These are phyloP conservation scores for Acleris laterana DNA, from an alignment of 2,888 invertebrate species.

Conservation along the genomic window DNA sequence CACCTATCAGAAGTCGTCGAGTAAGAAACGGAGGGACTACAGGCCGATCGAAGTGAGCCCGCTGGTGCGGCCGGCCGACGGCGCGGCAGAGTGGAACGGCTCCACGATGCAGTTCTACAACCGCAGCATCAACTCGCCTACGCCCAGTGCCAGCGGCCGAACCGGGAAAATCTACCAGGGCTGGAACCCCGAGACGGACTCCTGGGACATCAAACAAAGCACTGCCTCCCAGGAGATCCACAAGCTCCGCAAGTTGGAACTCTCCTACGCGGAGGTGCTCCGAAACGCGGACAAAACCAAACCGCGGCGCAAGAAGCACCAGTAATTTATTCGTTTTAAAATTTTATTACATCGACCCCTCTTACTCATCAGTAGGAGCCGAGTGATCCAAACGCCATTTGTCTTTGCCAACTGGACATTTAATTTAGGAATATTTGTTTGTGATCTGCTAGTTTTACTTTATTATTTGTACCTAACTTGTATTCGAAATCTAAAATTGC, in stretches of 20 bases:
- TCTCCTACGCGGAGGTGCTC: slow-evolving; percentile 93
- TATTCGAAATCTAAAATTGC: slow-evolving; percentile 77
- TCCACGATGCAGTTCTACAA: slow-evolving; percentile 88
- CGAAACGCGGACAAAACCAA: slow-evolving; percentile 87
- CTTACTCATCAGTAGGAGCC: slow-evolving; percentile 67
- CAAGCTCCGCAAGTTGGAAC: slow-evolving; percentile 90
- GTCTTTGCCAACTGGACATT: slow-evolving; percentile 82
- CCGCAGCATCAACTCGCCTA: slow-evolving; percentile 84
- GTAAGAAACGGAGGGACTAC: slow-evolving; percentile 84
- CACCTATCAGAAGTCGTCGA: slow-evolving; percentile 83
- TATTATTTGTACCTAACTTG: slow-evolving; percentile 70
- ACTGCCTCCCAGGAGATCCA: slow-evolving; percentile 93
- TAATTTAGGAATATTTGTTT: slow-evolving; percentile 72
- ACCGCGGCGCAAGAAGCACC: slow-evolving; percentile 79
- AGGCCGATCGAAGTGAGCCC: slow-evolving; percentile 83
- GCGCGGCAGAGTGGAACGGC: slow-evolving; percentile 87
- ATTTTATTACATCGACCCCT: slow-evolving; percentile 72
- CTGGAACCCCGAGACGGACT: slow-evolving; percentile 78
- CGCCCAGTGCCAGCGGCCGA: slow-evolving; percentile 82
- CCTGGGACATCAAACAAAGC: slow-evolving; percentile 84
- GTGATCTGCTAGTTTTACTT: slow-evolving; percentile 83
- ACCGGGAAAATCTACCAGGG: slow-evolving; percentile 78
- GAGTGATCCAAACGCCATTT: slow-evolving; percentile 80
- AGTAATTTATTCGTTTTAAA: slow-evolving; percentile 54
- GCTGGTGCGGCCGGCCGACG: slow-evolving; percentile 59